Percentiles rank a stretch among this genome's conserved stretches.
These are phyloP conservation scores for Hycleus cichorii DNA, from an alignment of 1,140 invertebrate genomes.

Conservation along the genomic window DNA sequence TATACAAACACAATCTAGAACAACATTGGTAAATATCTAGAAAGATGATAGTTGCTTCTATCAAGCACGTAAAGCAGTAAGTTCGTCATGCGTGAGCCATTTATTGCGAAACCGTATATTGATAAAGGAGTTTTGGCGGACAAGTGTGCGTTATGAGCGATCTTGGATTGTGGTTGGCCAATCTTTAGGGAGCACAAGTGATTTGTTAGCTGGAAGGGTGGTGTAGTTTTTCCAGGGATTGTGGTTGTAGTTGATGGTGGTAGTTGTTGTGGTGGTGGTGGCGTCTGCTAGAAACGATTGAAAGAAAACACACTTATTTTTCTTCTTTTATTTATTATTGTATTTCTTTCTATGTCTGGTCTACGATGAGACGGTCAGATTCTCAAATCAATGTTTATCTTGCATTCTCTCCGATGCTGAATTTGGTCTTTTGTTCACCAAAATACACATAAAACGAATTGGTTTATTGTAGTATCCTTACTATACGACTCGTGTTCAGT, in stretches of 20 bases:
- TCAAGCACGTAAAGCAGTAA: slow-evolving; percentile 28
- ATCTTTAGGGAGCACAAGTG: slow-evolving; percentile 6
- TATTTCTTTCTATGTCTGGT: slow-evolving; percentile 11
- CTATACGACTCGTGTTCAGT: too few species aligned
- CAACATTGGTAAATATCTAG: too few species aligned
- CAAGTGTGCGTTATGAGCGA: slow-evolving; percentile 30
- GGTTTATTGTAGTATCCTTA: too few species aligned
- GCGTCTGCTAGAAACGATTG: slow-evolving; percentile 24
- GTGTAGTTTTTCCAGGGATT: background rate
- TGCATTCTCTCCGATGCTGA: slow-evolving; percentile 12
- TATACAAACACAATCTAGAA: too few species aligned
- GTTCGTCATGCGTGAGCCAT: slow-evolving; percentile 32
- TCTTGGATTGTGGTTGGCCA: slow-evolving; percentile 13
- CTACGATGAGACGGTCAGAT: slow-evolving; percentile 12
- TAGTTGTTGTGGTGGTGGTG: background rate
- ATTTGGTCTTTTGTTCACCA: too few species aligned
- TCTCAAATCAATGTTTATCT: slow-evolving; percentile 28
- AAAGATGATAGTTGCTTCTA: background rate
- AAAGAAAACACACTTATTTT: slow-evolving; percentile 25
- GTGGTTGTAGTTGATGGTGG: too few species aligned
- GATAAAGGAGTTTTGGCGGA: slow-evolving; percentile 25
- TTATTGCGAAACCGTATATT: slow-evolving; percentile 27
- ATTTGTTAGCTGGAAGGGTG: slow-evolving; percentile 20
- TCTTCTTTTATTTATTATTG: slow-evolving; percentile 28
- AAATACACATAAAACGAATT: too few species aligned